phyloP scores from a whole-genome alignment of 2,888 invertebrate genomes.

The Xestobium rufovillosum region DNA sequence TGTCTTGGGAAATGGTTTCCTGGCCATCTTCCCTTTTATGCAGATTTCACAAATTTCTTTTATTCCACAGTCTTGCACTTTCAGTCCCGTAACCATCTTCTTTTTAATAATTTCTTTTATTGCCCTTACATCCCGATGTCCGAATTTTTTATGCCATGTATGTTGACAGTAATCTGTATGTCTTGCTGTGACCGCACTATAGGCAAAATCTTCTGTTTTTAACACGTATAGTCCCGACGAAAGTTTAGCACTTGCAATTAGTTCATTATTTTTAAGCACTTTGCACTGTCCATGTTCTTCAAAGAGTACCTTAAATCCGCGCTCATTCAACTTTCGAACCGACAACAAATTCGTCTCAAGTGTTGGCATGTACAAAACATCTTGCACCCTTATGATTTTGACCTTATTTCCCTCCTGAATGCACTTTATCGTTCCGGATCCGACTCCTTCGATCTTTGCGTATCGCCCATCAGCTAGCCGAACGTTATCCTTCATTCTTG shows the following conservation, averaged over 20 bases:
- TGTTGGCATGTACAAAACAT: too few relatives aligned
- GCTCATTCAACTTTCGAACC: not conserved
- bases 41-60: constrained; percentile 18
- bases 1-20: too few relatives aligned
- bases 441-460: too few relatives aligned
- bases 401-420: too few relatives aligned
- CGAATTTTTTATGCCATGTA: constrained; percentile 21
- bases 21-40: constrained; percentile 25
- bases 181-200: not conserved
- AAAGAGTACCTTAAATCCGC: constrained; percentile 7
- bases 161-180: constrained; percentile 19
- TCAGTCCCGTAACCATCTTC: constrained; percentile 12
- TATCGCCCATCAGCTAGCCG: too few relatives aligned
- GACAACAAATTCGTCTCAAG: too few relatives aligned
- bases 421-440: too few relatives aligned
- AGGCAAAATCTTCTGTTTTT: not conserved
- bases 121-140: constrained; percentile 18
- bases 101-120: constrained; percentile 3
- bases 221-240: not conserved
- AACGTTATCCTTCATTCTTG: too few relatives aligned
- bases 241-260: not conserved
- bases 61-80: too few relatives aligned
- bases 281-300: constrained; percentile 1
- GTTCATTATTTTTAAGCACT: constrained; percentile 1
- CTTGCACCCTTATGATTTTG: too few relatives aligned